Conservation (phyloP, 2,888 invertebrate genomes). For the Sphecodes monilicornis region DNA sequence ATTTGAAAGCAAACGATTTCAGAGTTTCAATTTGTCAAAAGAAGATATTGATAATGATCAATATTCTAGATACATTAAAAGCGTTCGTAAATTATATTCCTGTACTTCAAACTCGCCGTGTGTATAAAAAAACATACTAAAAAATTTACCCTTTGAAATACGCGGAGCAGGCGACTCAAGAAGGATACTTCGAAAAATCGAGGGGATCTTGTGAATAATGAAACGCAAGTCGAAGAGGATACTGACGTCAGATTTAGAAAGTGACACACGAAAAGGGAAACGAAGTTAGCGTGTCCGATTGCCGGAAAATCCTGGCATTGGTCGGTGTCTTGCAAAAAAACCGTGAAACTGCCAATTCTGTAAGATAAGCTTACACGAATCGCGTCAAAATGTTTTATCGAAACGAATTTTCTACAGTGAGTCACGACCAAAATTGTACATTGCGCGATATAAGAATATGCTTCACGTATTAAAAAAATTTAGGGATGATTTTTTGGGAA, state of each 20-base stretch:
- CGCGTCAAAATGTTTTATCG: neutral
- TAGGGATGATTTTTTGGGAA: neutral
- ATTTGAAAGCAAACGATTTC: neutral
- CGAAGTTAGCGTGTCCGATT: neutral
- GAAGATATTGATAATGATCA: no score
- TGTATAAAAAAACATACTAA: neutral
- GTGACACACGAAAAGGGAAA: neutral
- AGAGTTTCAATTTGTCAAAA: neutral
- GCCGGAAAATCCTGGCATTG: neutral
- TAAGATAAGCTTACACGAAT: slow-evolving; percentile 40
- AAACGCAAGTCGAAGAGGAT: neutral
- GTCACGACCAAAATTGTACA: neutral
- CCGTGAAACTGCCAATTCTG: neutral
- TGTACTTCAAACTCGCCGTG: neutral
- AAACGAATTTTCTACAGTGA: neutral
- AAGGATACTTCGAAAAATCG: neutral
- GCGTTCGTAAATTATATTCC: neutral
- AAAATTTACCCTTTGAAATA: neutral
- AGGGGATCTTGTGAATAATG: neutral
- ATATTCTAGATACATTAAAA: neutral
- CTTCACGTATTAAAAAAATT: neutral
- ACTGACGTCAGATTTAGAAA: neutral
- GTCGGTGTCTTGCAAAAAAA: neutral
- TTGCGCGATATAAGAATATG: neutral
- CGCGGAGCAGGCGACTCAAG: neutral